Base-by-base conservation (phyloP, 2,888 invertebrate species). In the Mycalesis mineus region DNA sequence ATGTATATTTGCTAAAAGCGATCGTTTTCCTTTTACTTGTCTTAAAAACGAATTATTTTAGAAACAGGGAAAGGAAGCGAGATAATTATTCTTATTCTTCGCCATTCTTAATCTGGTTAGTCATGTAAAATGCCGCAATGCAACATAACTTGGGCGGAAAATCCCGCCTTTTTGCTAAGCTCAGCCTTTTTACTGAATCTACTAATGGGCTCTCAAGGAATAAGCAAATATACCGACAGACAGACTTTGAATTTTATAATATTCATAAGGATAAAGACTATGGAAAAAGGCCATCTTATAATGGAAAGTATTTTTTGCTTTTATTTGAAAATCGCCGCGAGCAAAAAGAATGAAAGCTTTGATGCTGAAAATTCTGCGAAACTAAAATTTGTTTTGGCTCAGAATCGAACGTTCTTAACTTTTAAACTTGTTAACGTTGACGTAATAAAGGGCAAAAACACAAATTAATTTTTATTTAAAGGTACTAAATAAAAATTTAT, bases 191-290 rank as follows among this genome's bases (percentile, higher is more conserved):
- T 49, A 49, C 51, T 45, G 58, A 60, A 63, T 58, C 49, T 52
- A 41, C 56, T 60, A 63, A 61, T 61, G 58, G 56, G 52, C 58
- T 61, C 59, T 63, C 55, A 41, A 58, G 57, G 56, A 49, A 58
- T 61, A 61, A 56, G 55, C 55, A 63, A 58, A 61, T 60, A 56
- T 49, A 58, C 55, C 40, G 40, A n/a, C 61, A 53, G 55, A 47
- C 58, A 63, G 60, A 65, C 55, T 65, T 63, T 63, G 55, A 58
- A 63, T 65, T 61, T 61, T 55, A 58, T 60, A 65, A 64, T 61
- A 60, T 63, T 65, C 60, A 65, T 63, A 56, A 60, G 61, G 61
- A 58, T 61, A 54, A 58, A 52, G 57, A 52, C 48, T 58, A 41
- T 42, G 57, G 57, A 51, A 53, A 62, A 57, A 53, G 15, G n/a